These are phyloP conservation scores for Seira sanloemensis DNA, from an alignment of 2,888 invertebrate species.

Conservation along the genomic window DNA sequence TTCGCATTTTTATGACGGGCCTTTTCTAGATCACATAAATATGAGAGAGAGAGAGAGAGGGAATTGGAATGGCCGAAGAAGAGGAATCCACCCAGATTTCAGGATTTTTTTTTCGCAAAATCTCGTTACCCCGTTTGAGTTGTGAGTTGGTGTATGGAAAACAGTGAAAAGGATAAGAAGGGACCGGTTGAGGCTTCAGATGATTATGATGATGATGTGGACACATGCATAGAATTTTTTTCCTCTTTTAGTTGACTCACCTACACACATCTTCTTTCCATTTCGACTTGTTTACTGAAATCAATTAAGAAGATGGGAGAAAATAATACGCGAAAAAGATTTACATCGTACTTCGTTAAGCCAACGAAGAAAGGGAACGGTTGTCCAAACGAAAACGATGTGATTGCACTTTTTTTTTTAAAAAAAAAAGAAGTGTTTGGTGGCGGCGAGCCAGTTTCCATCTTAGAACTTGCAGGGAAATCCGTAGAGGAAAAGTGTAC, in stretches of 20 bases:
- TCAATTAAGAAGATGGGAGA: constrained; percentile 47
- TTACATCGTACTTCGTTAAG: constrained; percentile 55
- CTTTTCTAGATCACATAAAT: neutral
- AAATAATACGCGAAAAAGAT: constrained; percentile 40
- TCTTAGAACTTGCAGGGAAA: constrained; percentile 23
- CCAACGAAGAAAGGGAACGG: too few relatives aligned
- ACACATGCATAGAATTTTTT: neutral
- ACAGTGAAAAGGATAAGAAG: neutral
- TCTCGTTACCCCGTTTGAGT: neutral
- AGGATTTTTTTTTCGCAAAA: neutral
- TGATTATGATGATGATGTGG: neutral
- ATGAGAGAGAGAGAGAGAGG: neutral
- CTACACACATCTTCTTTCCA: neutral
- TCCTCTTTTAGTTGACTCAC: neutral
- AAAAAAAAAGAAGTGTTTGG: too few relatives aligned
- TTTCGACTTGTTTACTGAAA: constrained; percentile 31
- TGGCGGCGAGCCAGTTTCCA: constrained; percentile 7
- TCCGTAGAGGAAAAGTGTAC: constrained; percentile 45
- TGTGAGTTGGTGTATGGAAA: neutral
- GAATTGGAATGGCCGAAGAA: neutral
- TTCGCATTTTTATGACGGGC: neutral
- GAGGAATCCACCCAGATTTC: constrained; percentile 7
- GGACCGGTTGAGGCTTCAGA: neutral
- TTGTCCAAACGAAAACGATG: too few relatives aligned
- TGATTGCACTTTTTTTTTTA: too few relatives aligned